Percentiles rank a stretch among this genome's conserved stretches.
These are phyloP conservation scores for Indicator indicator DNA, from an alignment of 2,113 vertebrate genomes.

Conservation along the genomic window DNA sequence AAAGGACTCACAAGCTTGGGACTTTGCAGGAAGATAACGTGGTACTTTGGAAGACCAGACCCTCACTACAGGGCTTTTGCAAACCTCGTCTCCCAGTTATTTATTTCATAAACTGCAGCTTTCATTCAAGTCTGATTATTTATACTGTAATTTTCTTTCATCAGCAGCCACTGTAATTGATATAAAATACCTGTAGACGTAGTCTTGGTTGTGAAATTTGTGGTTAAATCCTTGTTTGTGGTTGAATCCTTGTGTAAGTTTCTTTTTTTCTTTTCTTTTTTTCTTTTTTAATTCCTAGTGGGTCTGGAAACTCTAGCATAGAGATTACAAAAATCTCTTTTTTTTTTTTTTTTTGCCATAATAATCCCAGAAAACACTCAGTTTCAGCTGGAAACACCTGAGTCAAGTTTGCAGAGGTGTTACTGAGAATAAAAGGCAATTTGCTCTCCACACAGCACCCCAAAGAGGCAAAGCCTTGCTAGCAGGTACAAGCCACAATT, in stretches of 20 bases:
- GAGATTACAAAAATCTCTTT: not conserved
- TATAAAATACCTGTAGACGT: not conserved
- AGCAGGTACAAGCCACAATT: not conserved
- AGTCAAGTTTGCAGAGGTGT: not conserved
- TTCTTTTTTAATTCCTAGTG: not conserved
- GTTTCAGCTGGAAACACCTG: not conserved
- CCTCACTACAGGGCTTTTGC: not conserved
- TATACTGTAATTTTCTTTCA: constrained; percentile 41
- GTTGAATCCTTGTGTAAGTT: not conserved
- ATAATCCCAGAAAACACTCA: not conserved
- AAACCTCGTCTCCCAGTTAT: not conserved
- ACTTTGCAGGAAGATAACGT: not conserved
- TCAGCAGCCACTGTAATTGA: constrained; percentile 27
- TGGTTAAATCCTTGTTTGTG: not conserved
- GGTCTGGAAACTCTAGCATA: not conserved
- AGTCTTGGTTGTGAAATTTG: not conserved
- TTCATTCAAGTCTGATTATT: constrained; percentile 18
- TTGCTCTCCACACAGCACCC: not conserved
- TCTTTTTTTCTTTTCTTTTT: not conserved
- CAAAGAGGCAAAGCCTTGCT: not conserved
- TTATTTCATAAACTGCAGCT: constrained; percentile 7
- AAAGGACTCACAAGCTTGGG: constrained; percentile 5
- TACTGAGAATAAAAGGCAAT: not conserved
- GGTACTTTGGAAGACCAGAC: not conserved
- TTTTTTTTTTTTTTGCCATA: not conserved